These are phyloP conservation scores for Germaria angustata DNA, from an alignment of 2,888 invertebrate genomes.

Conservation along the genomic window DNA sequence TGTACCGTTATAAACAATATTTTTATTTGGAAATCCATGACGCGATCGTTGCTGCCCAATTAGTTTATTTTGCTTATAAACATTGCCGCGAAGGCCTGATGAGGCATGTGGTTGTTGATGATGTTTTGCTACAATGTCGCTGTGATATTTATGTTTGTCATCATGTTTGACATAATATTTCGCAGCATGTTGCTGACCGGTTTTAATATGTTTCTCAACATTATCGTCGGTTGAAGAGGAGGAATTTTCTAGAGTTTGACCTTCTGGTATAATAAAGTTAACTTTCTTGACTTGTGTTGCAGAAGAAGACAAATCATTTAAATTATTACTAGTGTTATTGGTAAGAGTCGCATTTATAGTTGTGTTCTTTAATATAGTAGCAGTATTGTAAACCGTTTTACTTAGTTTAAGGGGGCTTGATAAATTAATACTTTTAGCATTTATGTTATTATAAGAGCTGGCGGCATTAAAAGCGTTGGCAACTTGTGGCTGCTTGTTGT, in stretches of 20 bases:
- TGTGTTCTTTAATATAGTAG: slow-evolving; percentile 51
- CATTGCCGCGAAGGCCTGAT: not conserved
- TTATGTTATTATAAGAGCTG: slow-evolving; percentile 9
- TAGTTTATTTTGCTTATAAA: slow-evolving; percentile 50
- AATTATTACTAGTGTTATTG: slow-evolving; percentile 49
- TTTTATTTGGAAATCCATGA: slow-evolving; percentile 69
- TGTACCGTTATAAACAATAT: slow-evolving; percentile 90
- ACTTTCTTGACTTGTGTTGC: slow-evolving; percentile 52
- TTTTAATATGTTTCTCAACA: slow-evolving; percentile 9
- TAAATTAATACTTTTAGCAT: slow-evolving; percentile 62
- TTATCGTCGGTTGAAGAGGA: slow-evolving; percentile 40
- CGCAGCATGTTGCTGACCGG: not conserved
- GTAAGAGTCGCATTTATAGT: slow-evolving; percentile 1
- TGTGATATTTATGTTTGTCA: not conserved
- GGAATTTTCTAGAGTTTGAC: slow-evolving; percentile 5
- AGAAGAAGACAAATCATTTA: slow-evolving; percentile 39
- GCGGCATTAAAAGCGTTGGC: slow-evolving; percentile 50
- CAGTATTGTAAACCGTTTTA: slow-evolving; percentile 46
- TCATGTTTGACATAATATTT: not conserved
- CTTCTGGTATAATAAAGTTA: slow-evolving; percentile 58
- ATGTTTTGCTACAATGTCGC: not conserved
- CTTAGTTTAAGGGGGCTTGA: slow-evolving; percentile 70
- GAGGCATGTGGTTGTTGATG: slow-evolving; percentile 5
- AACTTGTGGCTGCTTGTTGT: slow-evolving; percentile 52
- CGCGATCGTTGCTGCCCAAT: slow-evolving; percentile 8